Base-by-base conservation (phyloP, 2,797 vertebrate species). In the Poecilia picta region DNA sequence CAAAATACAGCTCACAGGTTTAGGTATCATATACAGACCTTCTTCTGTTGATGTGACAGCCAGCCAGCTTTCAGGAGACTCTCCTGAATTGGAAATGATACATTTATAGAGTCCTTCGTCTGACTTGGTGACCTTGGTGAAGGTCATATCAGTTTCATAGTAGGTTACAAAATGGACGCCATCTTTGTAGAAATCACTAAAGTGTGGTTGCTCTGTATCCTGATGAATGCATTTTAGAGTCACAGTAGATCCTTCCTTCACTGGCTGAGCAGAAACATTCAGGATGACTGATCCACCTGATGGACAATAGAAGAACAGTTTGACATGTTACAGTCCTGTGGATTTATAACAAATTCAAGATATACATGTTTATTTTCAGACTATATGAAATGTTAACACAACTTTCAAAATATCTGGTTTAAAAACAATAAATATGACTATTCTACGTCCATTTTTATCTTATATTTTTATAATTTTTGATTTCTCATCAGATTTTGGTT, bases 151-250 rank as follows among this genome's bases (percentile, higher is more conserved):
- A 2, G 25, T 77, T 28, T 28, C 2, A 45, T 77, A 77, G 49
- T 0, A 0, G 33, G 66, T 77, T 0, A 0, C 2, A 0, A 72
- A 66, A 18, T 0, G 15, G 8, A 59, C 3, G 15, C 53, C 73
- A 12, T 75, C 41, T 75, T 75, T 75, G 39, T 59, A 75, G 41
- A 75, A 62, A 20, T 75, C 73, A 45, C 1, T 18, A 1, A 20
- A 45, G 25, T 75, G 13, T 12, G 8, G 2, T 3, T 41, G 11
- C 8, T 57, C 3, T 28, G 25, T 18, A n/a, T n/a, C 57, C 39
- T 28, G 28, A 23, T 43, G n/a, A 20, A 36, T 36, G 36, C 36
- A 36, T 4, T 36, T 36, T 36, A 75, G 53, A 57, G n/a, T 75
- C 53, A 62, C 53, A 0, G 59, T n/a, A 31, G 16, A 43, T 45